Conservation (phyloP, 2,888 invertebrate genomes). For the Eugnorisma glareosa region DNA sequence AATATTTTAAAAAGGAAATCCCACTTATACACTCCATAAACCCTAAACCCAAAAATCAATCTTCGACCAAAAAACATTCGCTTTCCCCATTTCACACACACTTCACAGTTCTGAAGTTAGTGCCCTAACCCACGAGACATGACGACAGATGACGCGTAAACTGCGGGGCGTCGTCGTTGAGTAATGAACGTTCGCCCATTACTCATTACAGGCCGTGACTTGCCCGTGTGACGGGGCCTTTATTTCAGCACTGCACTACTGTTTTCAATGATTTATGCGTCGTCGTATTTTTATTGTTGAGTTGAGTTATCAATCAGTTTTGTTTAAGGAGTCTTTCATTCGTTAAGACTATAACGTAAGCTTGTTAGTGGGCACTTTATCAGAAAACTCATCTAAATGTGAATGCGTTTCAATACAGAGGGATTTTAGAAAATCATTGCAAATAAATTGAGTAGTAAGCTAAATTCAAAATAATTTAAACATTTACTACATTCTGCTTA, state of each 20-base stretch:
- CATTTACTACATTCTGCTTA: not conserved
- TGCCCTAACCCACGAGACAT: slow-evolving; percentile 68
- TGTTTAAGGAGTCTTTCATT: slow-evolving; percentile 36
- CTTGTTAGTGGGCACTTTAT: slow-evolving; percentile 13
- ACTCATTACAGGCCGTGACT: slow-evolving; percentile 83
- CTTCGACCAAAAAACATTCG: slow-evolving; percentile 48
- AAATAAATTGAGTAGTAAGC: not conserved
- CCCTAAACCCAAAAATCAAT: slow-evolving; percentile 60
- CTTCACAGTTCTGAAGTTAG: slow-evolving; percentile 66
- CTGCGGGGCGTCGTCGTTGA: slow-evolving; percentile 83
- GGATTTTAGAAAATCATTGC: not conserved
- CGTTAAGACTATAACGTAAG: slow-evolving; percentile 31
- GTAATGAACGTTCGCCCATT: slow-evolving; percentile 84
- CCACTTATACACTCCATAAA: slow-evolving; percentile 45
- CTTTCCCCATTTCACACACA: slow-evolving; percentile 63
- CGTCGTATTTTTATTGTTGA: slow-evolving; percentile 68
- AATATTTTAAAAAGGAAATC: slow-evolving; percentile 35
- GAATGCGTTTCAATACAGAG: not conserved
- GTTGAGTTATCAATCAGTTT: slow-evolving; percentile 69
- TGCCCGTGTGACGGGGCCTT: slow-evolving; percentile 79
- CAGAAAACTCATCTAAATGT: not conserved
- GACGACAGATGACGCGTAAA: slow-evolving; percentile 86
- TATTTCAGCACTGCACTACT: slow-evolving; percentile 80
- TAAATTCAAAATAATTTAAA: not conserved
- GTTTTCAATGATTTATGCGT: slow-evolving; percentile 76